A percentile compares a stretch with the other conserved stretches of the same genome.
phyloP scores from a whole-genome alignment of 2,888 invertebrate genomes.

The Drosophila buzzatii region DNA sequence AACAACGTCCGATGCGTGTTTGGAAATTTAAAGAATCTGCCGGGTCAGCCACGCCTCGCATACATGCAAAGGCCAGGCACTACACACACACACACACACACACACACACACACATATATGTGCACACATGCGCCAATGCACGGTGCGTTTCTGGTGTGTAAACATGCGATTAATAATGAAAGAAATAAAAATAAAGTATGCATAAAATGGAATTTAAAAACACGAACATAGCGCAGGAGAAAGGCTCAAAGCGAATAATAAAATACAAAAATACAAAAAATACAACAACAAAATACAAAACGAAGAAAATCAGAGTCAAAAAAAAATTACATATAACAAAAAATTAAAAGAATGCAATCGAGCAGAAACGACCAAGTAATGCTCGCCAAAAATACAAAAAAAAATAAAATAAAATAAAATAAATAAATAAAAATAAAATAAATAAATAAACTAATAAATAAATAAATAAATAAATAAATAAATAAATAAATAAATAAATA shows the following conservation, averaged over 20 bases:
- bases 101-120: conserved; percentile 2
- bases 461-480: too few relatives aligned
- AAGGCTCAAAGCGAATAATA: conserved; percentile 52
- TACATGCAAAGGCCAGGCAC: not conserved
- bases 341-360: not conserved
- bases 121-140: conserved; percentile 17
- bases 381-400: not conserved
- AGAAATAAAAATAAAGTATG: conserved; percentile 74
- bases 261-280: conserved; percentile 25
- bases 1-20: conserved; percentile 55
- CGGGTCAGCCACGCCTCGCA: conserved; percentile 18
- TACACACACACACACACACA: conserved; percentile 6
- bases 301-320: not conserved
- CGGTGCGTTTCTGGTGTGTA: conserved; percentile 61
- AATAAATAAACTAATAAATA: too few relatives aligned
- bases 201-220: conserved; percentile 69
- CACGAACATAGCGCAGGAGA: conserved; percentile 44
- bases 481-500: too few relatives aligned
- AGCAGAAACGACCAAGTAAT: not conserved
- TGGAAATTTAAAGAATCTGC: conserved; percentile 63
- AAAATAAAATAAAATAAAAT: too few relatives aligned
- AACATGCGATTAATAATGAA: conserved; percentile 73
- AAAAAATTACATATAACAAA: conserved; percentile 15
- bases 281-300: too few relatives aligned
- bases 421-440: too few relatives aligned